phyloP scores from a whole-genome alignment of 1,140 invertebrate genomes.

The Drosophila takahashii region DNA sequence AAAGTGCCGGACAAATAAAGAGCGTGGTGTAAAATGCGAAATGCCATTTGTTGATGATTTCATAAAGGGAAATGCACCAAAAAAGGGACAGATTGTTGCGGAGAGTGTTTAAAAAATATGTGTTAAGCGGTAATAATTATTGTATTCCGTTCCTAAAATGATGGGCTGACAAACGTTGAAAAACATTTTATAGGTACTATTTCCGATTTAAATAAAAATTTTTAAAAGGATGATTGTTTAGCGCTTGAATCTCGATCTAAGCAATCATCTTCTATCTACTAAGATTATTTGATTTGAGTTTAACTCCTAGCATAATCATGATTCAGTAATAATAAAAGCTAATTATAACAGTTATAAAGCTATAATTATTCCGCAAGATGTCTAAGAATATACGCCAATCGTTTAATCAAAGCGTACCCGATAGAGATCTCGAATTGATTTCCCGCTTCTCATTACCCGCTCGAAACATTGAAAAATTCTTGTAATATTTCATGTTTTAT shows the following conservation, averaged over 20 bases:
- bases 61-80: slow-evolving; percentile 30
- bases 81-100: slow-evolving; percentile 1
- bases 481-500: slow-evolving; percentile 61
- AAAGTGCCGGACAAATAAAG: slow-evolving; percentile 43
- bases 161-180: not conserved
- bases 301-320: not conserved
- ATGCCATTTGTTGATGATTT: slow-evolving; percentile 57
- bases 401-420: slow-evolving; percentile 23
- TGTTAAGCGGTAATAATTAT: too few relatives aligned
- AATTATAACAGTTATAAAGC: slow-evolving; percentile 1
- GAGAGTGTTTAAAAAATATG: not conserved
- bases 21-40: slow-evolving; percentile 29
- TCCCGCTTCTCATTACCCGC: slow-evolving; percentile 32
- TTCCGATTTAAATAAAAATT: too few relatives aligned
- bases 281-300: not conserved
- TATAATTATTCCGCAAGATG: slow-evolving; percentile 1
- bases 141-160: not conserved
- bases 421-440: slow-evolving; percentile 25
- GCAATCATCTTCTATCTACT: not conserved
- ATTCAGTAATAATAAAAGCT: not conserved
- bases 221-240: too few relatives aligned
- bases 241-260: not conserved
- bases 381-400: slow-evolving; percentile 21
- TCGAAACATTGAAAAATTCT: slow-evolving; percentile 48
- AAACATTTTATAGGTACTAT: too few relatives aligned